A percentile compares a stretch with the other conserved stretches of the same genome.
Evolutionary conservation across 2,888 invertebrate species (phyloP).

Genomic region (Byasa hedistus): DNA sequence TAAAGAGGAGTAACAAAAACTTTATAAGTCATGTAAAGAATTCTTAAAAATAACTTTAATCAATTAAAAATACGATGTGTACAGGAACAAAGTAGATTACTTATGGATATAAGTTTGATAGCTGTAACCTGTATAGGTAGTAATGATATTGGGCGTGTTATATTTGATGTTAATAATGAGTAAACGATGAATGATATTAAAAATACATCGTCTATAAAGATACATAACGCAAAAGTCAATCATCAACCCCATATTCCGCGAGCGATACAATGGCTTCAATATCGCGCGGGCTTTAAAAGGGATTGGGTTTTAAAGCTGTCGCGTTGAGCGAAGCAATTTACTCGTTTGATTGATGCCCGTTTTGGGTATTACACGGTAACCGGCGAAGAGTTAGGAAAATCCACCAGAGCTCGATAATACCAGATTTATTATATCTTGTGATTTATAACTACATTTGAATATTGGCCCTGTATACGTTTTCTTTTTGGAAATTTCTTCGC

Average conservation of each 20-base stretch:
- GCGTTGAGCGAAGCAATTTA: constrained; percentile 56
- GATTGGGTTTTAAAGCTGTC: constrained; percentile 49
- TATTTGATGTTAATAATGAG: too few relatives aligned
- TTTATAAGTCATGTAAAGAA: too few relatives aligned
- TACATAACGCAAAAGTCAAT: constrained; percentile 39
- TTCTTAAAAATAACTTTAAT: too few relatives aligned
- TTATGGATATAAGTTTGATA: too few relatives aligned
- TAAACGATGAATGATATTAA: background rate
- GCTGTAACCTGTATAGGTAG: too few relatives aligned
- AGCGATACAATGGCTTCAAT: constrained; percentile 35
- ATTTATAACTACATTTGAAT: constrained; percentile 4
- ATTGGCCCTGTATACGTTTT: background rate
- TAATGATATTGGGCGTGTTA: too few relatives aligned
- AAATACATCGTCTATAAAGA: background rate
- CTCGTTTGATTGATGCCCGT: constrained; percentile 61
- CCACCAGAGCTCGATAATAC: constrained; percentile 18
- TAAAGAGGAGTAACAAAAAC: too few relatives aligned
- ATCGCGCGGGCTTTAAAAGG: constrained; percentile 44
- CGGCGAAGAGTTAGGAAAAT: constrained; percentile 32
- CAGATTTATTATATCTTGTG: constrained; percentile 1
- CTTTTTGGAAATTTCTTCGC: too few relatives aligned
- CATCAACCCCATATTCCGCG: constrained; percentile 38
- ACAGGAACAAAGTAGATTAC: too few relatives aligned
- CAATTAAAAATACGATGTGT: too few relatives aligned
- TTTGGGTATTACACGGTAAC: constrained; percentile 44